Base-by-base conservation (phyloP, 2,113 vertebrate species). In the Guaruba guarouba region DNA sequence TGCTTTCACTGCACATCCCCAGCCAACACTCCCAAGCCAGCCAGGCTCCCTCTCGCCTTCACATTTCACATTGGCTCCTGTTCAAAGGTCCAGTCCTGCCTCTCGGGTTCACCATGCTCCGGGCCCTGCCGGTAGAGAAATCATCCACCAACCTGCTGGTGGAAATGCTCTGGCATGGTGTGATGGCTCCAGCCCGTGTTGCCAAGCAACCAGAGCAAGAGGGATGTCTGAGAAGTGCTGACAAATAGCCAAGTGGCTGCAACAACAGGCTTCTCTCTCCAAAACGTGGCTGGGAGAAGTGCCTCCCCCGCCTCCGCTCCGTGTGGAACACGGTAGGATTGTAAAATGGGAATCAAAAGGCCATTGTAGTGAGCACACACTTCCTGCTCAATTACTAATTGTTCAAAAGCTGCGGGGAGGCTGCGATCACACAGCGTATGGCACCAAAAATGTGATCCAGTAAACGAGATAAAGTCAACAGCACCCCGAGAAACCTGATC, bases 121-220 rank as follows among this genome's bases (percentile, higher is more conserved):
- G 78, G 97, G 98, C 98, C 98, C 97, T 86, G 95, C 98, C 97
- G 98, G 99, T 99, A 99, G 98, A 99, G 99, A 99, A 99, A 99
- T 99, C 99, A 99, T 97, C 98, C 98, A 91, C 98, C 98, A 98
- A 98, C 98, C 98, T 98, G 98, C 98, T 98, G 98, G 86, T 97
- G 96, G 98, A 98, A 98, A 98, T 88, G 98, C 98, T 97, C 98
- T 97, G 98, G 98, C 98, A 97, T 88, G 96, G 98, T 96, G 97
- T 96, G 95, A 98, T 97, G 98, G 98, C 98, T 98, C 98, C 95
- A 97, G 98, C 98, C 98, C 52, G 83, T 95, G 99, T 99, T 99
- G 99, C 99, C 98, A 99, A 96, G 99, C 98, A 98, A 99, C 99
- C 95, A 43, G 63, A 82, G 97, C 98, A 57, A 97, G 97, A 98